Percentiles rank a stretch among this genome's conserved stretches.
phyloP scores from a whole-genome alignment of 2,113 vertebrate genomes.

The Brachypteracias leptosomus region DNA sequence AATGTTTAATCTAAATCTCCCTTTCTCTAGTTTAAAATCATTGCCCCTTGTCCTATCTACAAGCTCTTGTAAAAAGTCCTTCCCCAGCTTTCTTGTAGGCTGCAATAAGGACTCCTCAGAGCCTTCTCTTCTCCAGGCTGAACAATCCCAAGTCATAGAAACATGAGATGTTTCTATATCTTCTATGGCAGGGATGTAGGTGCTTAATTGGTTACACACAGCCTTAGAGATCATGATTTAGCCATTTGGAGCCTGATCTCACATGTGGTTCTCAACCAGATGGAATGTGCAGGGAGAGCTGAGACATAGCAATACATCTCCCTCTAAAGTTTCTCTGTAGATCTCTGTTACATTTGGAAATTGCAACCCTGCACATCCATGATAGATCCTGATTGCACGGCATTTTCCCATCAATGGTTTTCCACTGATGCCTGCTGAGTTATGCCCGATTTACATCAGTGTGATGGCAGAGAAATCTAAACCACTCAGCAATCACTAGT shows the following conservation, averaged over 20 bases:
- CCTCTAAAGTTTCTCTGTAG: not conserved
- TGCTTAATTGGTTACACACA: not conserved
- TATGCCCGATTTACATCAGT: not conserved
- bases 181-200: not conserved
- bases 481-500: not conserved
- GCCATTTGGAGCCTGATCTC: not conserved
- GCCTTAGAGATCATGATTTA: not conserved
- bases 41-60: no score
- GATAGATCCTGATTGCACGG: not conserved
- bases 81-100: no score
- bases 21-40: no score
- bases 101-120: no score
- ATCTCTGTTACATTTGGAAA: not conserved
- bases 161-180: not conserved
- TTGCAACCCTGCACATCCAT: not conserved
- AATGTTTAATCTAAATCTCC: no score
- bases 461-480: not conserved
- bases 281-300: not conserved
- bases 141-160: no score
- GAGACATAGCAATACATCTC: not conserved
- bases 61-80: no score
- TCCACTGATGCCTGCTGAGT: not conserved
- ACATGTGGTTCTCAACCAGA: not conserved
- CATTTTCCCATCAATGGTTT: not conserved
- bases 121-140: no score